Percentiles rank a stretch among this genome's conserved stretches.
These are phyloP conservation scores for Ectobius pallidus DNA, from an alignment of 2,888 invertebrate species.

Conservation along the genomic window DNA sequence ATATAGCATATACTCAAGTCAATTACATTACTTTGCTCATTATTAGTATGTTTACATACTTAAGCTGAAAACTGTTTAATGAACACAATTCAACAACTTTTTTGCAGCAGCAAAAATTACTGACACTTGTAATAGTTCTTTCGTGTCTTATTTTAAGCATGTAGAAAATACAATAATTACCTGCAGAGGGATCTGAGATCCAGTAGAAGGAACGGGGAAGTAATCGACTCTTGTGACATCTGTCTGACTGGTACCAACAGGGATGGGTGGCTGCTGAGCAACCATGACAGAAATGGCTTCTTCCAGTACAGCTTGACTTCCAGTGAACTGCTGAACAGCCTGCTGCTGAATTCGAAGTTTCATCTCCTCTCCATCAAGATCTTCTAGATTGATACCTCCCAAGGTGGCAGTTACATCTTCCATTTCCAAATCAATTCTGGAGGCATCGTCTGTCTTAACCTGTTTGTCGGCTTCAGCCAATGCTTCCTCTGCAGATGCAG, in stretches of 20 bases:
- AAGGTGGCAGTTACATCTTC: constrained; percentile 3
- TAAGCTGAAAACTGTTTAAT: too few species aligned
- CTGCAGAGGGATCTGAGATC: constrained; percentile 44
- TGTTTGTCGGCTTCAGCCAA: constrained; percentile 35
- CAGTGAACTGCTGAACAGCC: constrained; percentile 39
- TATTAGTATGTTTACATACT: too few species aligned
- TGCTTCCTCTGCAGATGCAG: constrained; percentile 48
- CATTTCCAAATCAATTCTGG: constrained; percentile 45
- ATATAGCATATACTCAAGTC: too few species aligned
- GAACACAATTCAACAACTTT: too few species aligned
- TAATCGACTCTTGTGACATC: constrained; percentile 57
- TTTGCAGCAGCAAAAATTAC: too few species aligned
- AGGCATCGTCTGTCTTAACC: constrained; percentile 34
- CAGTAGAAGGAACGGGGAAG: constrained; percentile 55
- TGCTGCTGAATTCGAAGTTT: constrained; percentile 49
- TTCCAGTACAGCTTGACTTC: constrained; percentile 41
- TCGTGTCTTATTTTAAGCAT: too few species aligned
- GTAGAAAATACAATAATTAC: too few species aligned
- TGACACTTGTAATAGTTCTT: too few species aligned
- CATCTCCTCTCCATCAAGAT: constrained; percentile 50
- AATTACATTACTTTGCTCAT: too few species aligned
- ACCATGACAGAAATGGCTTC: constrained; percentile 50
- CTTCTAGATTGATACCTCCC: background rate
- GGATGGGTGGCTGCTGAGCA: constrained; percentile 53
- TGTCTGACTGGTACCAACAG: constrained; percentile 49